Conservation (phyloP, 2,888 invertebrate genomes). For the Tipula vernalis region DNA sequence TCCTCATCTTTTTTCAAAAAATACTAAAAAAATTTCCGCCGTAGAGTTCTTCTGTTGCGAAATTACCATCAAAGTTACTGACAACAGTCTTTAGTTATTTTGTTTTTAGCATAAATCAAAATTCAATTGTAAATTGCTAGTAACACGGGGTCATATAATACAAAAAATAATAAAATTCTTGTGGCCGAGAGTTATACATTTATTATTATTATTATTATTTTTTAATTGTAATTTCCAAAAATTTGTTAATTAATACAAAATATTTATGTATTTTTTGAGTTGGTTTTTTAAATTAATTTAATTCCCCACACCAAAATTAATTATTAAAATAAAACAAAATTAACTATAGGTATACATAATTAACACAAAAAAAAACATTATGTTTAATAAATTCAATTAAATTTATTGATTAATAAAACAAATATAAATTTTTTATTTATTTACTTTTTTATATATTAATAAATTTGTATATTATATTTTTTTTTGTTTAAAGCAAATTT, state of each 20-base stretch:
- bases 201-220: background rate
- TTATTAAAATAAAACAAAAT: background rate
- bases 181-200: background rate
- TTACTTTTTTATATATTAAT: background rate
- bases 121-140: background rate
- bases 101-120: background rate
- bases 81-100: too few relatives aligned
- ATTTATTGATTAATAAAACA: slow-evolving; percentile 4
- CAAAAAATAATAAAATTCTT: background rate
- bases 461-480: background rate
- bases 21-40: too few relatives aligned
- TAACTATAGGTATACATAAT: background rate
- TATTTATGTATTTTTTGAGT: background rate
- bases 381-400: background rate
- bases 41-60: too few relatives aligned
- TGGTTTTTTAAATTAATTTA: background rate
- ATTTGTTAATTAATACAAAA: background rate
- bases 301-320: background rate
- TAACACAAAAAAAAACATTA: background rate
- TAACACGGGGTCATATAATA: background rate
- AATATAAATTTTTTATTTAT: background rate
- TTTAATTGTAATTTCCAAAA: background rate
- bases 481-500: background rate
- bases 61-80: too few relatives aligned
- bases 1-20: too few relatives aligned